Conservation (phyloP, 2,113 vertebrate genomes). For the Falcunculus frontatus region DNA sequence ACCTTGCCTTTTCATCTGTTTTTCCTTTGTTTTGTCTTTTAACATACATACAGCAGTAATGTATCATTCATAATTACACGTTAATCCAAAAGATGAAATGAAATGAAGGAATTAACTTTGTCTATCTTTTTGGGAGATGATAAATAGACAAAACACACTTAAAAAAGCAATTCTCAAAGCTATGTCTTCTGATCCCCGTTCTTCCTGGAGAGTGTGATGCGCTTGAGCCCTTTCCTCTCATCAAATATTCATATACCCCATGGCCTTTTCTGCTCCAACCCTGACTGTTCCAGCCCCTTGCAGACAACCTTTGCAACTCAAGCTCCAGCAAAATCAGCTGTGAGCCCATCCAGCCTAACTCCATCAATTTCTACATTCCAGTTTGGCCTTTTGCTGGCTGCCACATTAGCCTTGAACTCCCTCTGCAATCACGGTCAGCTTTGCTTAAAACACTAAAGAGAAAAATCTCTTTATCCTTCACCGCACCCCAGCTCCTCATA, state of each 20-base stretch:
- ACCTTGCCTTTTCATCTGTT: background rate
- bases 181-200: background rate
- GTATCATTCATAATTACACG: background rate
- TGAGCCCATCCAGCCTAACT: background rate
- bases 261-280: background rate
- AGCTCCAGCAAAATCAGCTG: background rate
- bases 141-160: background rate
- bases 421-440: accelerated
- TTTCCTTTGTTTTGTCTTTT: background rate
- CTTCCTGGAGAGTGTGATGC: background rate
- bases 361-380: background rate
- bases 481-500: background rate
- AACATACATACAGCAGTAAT: background rate
- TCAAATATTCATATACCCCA: background rate
- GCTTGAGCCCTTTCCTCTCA: background rate
- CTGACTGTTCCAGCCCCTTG: background rate
- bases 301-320: background rate
- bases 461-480: background rate
- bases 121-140: background rate
- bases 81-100: background rate
- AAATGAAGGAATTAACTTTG: background rate
- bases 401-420: background rate
- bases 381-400: background rate
- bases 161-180: background rate
- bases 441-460: background rate